phyloP scores from a whole-genome alignment of 2,797 vertebrate species.

The Acrossocheilus wenchowensis region DNA sequence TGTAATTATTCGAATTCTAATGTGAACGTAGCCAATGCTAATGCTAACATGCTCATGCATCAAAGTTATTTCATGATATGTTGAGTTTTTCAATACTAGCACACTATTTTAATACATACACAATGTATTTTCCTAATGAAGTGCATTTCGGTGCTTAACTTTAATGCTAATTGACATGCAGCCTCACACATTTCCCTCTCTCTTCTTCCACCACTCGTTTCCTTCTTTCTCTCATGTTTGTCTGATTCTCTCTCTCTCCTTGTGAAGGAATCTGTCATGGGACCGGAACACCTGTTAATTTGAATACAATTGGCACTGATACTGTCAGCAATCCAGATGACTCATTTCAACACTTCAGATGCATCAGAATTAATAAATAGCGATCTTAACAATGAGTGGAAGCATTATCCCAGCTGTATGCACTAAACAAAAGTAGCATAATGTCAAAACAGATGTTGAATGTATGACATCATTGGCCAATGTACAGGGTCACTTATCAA shows the following conservation, averaged over 20 bases:
- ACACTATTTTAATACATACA: background rate
- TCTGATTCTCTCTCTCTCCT: constrained; percentile 13
- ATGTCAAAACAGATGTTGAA: constrained; percentile 22
- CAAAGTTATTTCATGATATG: background rate
- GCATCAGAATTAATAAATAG: constrained; percentile 47
- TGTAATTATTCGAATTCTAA: constrained; percentile 4
- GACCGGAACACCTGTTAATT: constrained; percentile 68
- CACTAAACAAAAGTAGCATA: constrained; percentile 9
- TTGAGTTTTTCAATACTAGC: background rate
- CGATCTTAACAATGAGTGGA: constrained; percentile 33
- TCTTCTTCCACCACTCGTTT: background rate
- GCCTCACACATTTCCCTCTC: background rate
- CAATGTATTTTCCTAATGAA: background rate
- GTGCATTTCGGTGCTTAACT: background rate
- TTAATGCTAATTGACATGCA: background rate
- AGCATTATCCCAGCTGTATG: constrained; percentile 9
- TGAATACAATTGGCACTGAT: constrained; percentile 68
- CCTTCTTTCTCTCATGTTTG: constrained; percentile 18
- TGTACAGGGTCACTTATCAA: background rate
- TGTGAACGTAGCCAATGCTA: background rate
- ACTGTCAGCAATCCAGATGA: constrained; percentile 64
- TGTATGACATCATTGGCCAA: background rate
- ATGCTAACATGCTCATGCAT: background rate
- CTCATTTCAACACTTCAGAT: constrained; percentile 54
- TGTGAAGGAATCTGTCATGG: constrained; percentile 61